Percentiles rank a stretch among this genome's conserved stretches.
These are phyloP conservation scores for Stenurella melanura DNA, from an alignment of 2,888 invertebrate genomes.

Conservation along the genomic window DNA sequence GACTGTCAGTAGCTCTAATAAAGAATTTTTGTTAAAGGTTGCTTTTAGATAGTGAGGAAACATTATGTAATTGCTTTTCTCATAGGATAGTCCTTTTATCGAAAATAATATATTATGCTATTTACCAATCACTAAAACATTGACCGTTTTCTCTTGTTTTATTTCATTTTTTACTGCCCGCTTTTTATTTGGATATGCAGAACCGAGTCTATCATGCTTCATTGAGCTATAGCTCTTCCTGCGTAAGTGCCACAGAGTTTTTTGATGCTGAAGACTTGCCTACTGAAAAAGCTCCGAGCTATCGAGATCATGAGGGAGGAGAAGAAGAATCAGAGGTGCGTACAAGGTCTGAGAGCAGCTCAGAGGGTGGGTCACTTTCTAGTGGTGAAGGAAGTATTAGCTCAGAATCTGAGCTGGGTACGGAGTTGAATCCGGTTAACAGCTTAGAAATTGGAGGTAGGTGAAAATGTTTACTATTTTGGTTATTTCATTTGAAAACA, in stretches of 20 bases:
- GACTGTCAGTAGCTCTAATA: too few species aligned
- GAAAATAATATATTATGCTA: background rate
- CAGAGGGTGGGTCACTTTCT: constrained; percentile 82
- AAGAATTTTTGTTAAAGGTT: background rate
- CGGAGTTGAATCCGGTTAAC: constrained; percentile 72
- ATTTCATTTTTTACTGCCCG: constrained; percentile 14
- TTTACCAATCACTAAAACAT: background rate
- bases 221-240: constrained; percentile 85
- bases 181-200: constrained; percentile 64
- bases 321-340: constrained; percentile 69
- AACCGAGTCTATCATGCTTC: constrained; percentile 79
- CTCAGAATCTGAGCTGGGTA: constrained; percentile 76
- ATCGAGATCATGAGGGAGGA: constrained; percentile 53
- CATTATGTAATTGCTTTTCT: background rate
- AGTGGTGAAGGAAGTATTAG: constrained; percentile 82
- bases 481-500: constrained; percentile 11
- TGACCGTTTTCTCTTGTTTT: constrained; percentile 10
- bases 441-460: constrained; percentile 67
- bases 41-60: background rate
- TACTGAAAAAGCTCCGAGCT: constrained; percentile 51
- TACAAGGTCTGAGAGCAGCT: constrained; percentile 79
- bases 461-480: constrained; percentile 33
- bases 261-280: constrained; percentile 85
- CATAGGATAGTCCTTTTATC: background rate
- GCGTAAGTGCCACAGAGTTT: constrained; percentile 85